Evolutionary conservation across 2,888 invertebrate species (phyloP), one percentile per base, ranked within the genome.

Genomic region (Tetragonisca angustula): DNA sequence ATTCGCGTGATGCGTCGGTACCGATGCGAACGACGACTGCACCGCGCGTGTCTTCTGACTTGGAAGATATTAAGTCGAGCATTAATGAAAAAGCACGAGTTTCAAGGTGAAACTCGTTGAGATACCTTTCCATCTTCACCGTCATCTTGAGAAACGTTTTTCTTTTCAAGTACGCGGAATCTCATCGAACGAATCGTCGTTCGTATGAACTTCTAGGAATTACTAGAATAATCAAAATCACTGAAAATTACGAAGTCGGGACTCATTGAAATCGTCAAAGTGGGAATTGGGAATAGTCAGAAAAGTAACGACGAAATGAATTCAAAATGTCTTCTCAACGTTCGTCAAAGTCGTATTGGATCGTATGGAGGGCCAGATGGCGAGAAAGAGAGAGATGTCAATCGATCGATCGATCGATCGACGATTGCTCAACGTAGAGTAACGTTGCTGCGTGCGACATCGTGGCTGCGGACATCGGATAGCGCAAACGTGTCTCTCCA

Each of bases 321-420:
- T 13, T 59, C 64, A 13, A 19, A 24, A 71, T 76, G 52, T 56
- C 54, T 36, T 49, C n/a, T 59, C 59, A 79, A 75, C 64, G 61
- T 80, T 73, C 81, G 61, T 73, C 72, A 75, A 69, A 27, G 73
- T 79, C 74, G 68, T 52, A 50, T 50, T 43, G 43, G 43, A 43
- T 17, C 67, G 24, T 27, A 52, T 62, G 65, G 76, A 54, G 61
- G 67, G 75, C 62, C 72, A 79, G 86, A 83, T 81, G 82, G 82
- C 83, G 85, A 89, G 88, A 88, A 88, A 85, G 87, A 89, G 89
- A 89, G 89, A 89, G 89, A 89, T 82, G n/a, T n/a, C n/a, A n/a
- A 86, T 87, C 87, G 89, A 88, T 89, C 88, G 85, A 88, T 88
- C 87, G 85, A 87, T 88, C 89, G 89, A 89, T 89, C 89, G 89